Evolutionary conservation across 23 tunicate genomes (phyloP), one percentile per base, ranked within the genome.

Genomic region (Diplosoma virens): DNA sequence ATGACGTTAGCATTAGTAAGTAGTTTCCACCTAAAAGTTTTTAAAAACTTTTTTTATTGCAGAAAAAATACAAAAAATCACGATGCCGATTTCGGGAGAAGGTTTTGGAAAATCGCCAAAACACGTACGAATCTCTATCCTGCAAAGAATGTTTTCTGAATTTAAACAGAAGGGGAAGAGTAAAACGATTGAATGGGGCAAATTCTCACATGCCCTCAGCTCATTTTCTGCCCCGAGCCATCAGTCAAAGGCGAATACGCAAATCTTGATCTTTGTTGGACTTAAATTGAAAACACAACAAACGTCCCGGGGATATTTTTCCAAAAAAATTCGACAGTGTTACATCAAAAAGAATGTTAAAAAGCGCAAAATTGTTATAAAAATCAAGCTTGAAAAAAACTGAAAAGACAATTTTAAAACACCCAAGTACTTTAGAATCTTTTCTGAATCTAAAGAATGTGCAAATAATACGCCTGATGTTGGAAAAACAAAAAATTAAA

Each of bases 1-100:
- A n/a, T n/a, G n/a, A n/a, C n/a, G n/a, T n/a, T n/a, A 18, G 6
- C 65, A 20, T 14, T 20, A 23, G 71, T 24, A 65, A 65, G 71
- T 9, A 11, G 6, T 26, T 56, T 56, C 20, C 6, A 18, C 6
- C 6, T 16, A n/a, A 5, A 5, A 5, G 20, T 16, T 21, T 56
- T 14, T 18, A 21, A 16, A 18, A 23, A 65, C 29, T 29, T 6
- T 76, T 76, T 31, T 25, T 30, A 56, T 76, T 76, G 68, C 68
- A 76, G 80, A 76, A 76, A 58, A 56, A 56, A 32, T 76, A 56
- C 68, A 21, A 25, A 7, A 58, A 20, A 34, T 31, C 67, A 4
- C 80, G 68, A 16, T 76, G 80, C 68, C 67, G 29, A 76, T 76
- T 76, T 24, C 5, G 25, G 31, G 80, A 76, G 48, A 56, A 58